Evolutionary conservation across 2,113 vertebrate species (phyloP).

Genomic region (Verasper variegatus): DNA sequence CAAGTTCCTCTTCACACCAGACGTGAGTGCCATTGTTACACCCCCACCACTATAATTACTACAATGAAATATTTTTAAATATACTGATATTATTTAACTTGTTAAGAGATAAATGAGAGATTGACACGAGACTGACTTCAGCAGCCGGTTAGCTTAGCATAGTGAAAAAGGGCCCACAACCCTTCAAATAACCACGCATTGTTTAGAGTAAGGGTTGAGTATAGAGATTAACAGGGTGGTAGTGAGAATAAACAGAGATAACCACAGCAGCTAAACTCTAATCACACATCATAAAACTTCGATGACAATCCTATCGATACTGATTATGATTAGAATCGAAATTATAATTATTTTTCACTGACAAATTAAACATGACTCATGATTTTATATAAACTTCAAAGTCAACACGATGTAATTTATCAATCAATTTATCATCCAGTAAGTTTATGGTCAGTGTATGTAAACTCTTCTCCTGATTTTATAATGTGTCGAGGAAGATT

Average conservation of each 20-base stretch:
- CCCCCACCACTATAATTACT: background rate
- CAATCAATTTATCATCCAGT: too few species aligned
- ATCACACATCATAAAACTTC: background rate
- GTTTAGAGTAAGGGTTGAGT: background rate
- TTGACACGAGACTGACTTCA: background rate
- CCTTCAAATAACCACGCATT: background rate
- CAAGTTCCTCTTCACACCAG: slow-evolving; percentile 92
- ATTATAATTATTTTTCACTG: background rate
- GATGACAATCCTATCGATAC: background rate
- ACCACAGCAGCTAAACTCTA: background rate
- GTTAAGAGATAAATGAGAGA: background rate
- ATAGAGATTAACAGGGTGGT: background rate
- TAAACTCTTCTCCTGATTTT: background rate
- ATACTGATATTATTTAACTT: too few species aligned
- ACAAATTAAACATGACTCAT: background rate
- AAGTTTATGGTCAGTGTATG: background rate
- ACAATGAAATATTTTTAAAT: too few species aligned
- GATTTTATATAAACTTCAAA: background rate
- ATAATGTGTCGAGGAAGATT: background rate
- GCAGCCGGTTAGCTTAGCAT: background rate
- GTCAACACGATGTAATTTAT: background rate
- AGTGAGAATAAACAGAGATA: background rate
- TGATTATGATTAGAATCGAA: background rate
- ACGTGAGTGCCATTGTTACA: slow-evolving; percentile 82
- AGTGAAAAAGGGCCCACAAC: too few species aligned